Percentiles rank a stretch among this genome's conserved stretches.
Evolutionary conservation across 2,113 vertebrate genomes (phyloP).

Genomic region (Boulengeromyrus knoepffleri): DNA sequence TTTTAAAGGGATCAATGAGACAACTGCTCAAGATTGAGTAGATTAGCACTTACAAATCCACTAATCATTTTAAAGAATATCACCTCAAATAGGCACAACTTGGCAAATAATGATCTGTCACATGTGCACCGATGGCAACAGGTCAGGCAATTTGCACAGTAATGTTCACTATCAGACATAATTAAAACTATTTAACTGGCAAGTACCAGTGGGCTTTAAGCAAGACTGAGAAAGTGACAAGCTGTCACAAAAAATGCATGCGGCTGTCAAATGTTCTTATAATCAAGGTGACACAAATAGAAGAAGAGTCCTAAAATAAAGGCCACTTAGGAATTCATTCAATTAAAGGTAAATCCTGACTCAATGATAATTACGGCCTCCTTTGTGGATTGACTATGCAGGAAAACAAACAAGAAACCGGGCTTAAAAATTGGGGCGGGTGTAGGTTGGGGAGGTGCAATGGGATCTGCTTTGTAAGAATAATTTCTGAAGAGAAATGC

Average conservation of each 20-base stretch:
- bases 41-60: constrained; percentile 9
- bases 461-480: neutral
- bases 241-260: neutral
- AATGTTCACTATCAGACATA: neutral
- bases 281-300: neutral
- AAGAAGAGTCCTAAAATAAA: neutral
- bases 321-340: constrained; percentile 4
- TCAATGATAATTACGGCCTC: neutral
- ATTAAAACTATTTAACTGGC: neutral
- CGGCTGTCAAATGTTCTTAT: neutral
- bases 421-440: neutral
- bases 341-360: neutral
- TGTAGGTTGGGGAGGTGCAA: neutral
- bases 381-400: neutral
- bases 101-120: neutral
- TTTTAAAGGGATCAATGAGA: neutral
- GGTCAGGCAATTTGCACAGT: neutral
- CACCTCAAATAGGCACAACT: neutral
- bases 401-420: neutral
- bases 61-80: neutral
- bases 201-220: neutral
- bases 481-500: neutral
- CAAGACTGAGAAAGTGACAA: neutral
- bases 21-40: neutral
- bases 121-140: neutral